Conservation (phyloP, 2,797 vertebrate genomes). For the Aeoliscus strigatus region DNA sequence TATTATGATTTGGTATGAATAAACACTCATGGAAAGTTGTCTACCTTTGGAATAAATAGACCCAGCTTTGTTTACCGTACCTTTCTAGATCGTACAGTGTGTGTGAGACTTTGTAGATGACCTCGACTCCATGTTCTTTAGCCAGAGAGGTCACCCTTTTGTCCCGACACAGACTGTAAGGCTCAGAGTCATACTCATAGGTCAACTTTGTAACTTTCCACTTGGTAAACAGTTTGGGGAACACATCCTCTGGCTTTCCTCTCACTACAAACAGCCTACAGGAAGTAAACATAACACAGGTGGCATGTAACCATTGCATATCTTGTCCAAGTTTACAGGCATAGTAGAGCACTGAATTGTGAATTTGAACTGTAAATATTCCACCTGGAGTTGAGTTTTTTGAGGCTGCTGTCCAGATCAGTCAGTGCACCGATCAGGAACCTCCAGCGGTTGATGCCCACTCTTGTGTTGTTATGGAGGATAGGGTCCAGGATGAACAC, state of each 20-base stretch:
- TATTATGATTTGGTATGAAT: too few relatives aligned
- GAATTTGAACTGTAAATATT: too few relatives aligned
- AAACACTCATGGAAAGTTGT: too few relatives aligned
- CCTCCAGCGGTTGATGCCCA: slow-evolving; percentile 62
- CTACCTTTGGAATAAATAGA: too few relatives aligned
- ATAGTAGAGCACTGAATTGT: too few relatives aligned
- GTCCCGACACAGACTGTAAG: slow-evolving; percentile 60
- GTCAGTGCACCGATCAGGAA: slow-evolving; percentile 68
- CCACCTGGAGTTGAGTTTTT: slow-evolving; percentile 69
- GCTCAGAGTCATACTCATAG: slow-evolving; percentile 74
- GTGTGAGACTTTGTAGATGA: slow-evolving; percentile 71
- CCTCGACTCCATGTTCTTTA: slow-evolving; percentile 50
- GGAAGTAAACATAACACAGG: slow-evolving; percentile 1
- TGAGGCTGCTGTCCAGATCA: slow-evolving; percentile 73
- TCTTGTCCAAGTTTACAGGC: too few relatives aligned
- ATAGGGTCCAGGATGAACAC: slow-evolving; percentile 72
- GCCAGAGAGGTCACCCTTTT: slow-evolving; percentile 52
- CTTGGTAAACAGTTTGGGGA: slow-evolving; percentile 64
- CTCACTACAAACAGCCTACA: slow-evolving; percentile 71
- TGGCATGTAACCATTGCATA: too few relatives aligned
- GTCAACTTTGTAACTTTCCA: slow-evolving; percentile 68
- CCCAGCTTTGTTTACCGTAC: slow-evolving; percentile 25
- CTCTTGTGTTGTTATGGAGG: slow-evolving; percentile 40
- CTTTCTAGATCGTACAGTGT: slow-evolving; percentile 72
- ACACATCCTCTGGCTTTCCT: slow-evolving; percentile 68